Percentiles rank a stretch among this genome's conserved stretches.
phyloP scores from a whole-genome alignment of 2,888 invertebrate genomes.

The Crossocerus cetratus region DNA sequence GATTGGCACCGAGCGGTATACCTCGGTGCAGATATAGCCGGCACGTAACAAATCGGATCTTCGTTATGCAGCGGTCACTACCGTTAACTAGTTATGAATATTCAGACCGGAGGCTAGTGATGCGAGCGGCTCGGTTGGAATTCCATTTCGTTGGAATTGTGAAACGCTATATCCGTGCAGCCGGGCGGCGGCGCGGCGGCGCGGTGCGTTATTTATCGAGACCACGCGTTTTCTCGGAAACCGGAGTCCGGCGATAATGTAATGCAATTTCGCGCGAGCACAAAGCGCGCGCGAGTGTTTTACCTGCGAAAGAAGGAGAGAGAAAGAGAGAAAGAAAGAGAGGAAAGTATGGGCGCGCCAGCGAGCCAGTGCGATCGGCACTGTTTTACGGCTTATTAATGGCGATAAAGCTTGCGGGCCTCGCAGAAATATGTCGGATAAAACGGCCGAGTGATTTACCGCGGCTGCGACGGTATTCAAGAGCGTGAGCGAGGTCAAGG shows the following conservation, averaged over 20 bases:
- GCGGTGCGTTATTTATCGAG: background rate
- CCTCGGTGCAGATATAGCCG: background rate
- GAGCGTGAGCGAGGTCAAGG: slow-evolving; percentile 27
- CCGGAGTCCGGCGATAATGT: background rate
- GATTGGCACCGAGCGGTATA: background rate
- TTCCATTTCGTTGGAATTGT: background rate
- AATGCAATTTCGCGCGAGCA: slow-evolving; percentile 4
- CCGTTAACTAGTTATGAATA: slow-evolving; percentile 31
- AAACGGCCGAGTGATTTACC: slow-evolving; percentile 3
- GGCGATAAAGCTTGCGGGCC: slow-evolving; percentile 4
- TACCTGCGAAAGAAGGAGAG: background rate
- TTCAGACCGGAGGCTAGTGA: slow-evolving; percentile 40
- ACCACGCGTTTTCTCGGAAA: slow-evolving; percentile 3
- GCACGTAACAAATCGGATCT: slow-evolving; percentile 1
- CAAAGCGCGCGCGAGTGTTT: background rate
- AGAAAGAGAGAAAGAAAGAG: no score
- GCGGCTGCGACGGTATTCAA: background rate
- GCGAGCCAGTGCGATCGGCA: background rate
- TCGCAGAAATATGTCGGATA: background rate
- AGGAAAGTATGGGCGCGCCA: no score
- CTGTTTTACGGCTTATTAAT: slow-evolving; percentile 22
- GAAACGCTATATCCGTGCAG: background rate
- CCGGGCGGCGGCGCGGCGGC: background rate
- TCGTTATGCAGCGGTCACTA: slow-evolving; percentile 38
- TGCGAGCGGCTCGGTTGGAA: slow-evolving; percentile 8